Evolutionary conservation across 2,113 vertebrate species (phyloP).

Genomic region (Diadophis punctatus): DNA sequence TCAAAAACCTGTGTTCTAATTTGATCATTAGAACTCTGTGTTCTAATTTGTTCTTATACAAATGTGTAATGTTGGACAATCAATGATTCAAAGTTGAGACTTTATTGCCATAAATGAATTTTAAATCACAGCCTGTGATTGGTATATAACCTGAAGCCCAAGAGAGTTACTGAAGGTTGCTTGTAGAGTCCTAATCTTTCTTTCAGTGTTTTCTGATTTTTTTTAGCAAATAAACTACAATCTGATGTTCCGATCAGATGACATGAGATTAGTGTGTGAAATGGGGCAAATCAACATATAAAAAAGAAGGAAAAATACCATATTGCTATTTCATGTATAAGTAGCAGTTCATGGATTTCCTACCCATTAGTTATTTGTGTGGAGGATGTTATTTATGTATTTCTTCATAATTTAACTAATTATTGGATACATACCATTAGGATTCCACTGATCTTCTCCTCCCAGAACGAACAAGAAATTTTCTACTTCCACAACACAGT

Average conservation of each 20-base stretch:
- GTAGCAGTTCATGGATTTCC: not conserved
- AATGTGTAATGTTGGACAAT: not conserved
- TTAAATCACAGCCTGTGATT: not conserved
- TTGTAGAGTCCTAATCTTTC: not conserved
- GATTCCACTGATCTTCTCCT: slow-evolving; percentile 99
- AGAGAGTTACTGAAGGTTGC: not conserved
- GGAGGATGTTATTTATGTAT: not conserved
- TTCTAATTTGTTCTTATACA: not conserved
- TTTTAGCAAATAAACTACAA: not conserved
- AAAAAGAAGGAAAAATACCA: not conserved
- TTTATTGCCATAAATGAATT: not conserved
- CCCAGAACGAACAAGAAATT: slow-evolving; percentile 96
- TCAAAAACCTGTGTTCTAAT: not conserved
- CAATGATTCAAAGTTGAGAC: not conserved
- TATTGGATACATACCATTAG: slow-evolving; percentile 79
- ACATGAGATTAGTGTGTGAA: not conserved
- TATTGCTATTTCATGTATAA: not conserved
- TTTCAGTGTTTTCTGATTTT: not conserved
- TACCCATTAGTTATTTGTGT: not conserved
- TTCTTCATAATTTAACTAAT: slow-evolving; percentile 35
- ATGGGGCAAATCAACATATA: not conserved
- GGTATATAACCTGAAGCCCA: not conserved
- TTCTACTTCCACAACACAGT: slow-evolving; percentile 97
- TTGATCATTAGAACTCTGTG: not conserved
- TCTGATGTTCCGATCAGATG: not conserved